A percentile compares a stretch with the other conserved stretches of the same genome.
Evolutionary conservation across 2,888 invertebrate genomes (phyloP).

Genomic region (Tricholauxania praeusta): DNA sequence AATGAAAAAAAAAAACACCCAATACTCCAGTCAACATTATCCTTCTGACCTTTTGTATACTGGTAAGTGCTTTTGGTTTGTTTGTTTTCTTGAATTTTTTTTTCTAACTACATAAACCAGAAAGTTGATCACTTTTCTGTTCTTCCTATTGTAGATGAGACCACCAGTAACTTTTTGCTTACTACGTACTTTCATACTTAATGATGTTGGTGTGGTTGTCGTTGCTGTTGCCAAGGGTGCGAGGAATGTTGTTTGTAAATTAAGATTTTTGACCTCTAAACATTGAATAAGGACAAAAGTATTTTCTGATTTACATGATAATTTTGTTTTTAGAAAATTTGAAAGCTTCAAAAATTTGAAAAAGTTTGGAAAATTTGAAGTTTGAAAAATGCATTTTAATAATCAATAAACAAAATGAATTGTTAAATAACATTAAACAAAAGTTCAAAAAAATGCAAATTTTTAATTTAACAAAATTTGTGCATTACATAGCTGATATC

Average conservation of each 20-base stretch:
- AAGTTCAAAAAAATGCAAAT: no score
- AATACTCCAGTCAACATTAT: no score
- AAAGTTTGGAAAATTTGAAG: no score
- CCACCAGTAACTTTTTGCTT: background rate
- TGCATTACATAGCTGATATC: no score
- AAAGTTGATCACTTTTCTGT: constrained; percentile 13
- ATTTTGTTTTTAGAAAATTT: no score
- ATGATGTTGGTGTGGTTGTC: background rate
- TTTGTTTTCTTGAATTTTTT: background rate
- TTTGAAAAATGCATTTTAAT: no score
- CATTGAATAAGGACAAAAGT: background rate
- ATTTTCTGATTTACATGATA: background rate
- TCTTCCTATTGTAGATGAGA: background rate
- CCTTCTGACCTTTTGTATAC: no score
- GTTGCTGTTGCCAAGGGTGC: background rate
- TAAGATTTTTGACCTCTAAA: constrained; percentile 12
- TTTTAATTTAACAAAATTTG: no score
- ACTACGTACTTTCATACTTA: background rate
- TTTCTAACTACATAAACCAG: background rate
- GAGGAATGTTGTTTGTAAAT: constrained; percentile 3
- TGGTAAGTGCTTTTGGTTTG: no score
- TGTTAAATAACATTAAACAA: no score
- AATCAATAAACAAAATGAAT: no score
- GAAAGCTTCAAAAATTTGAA: no score
- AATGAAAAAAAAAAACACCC: background rate